Evolutionary conservation across 2,888 invertebrate genomes (phyloP).

Genomic region (Serripes groenlandicus): DNA sequence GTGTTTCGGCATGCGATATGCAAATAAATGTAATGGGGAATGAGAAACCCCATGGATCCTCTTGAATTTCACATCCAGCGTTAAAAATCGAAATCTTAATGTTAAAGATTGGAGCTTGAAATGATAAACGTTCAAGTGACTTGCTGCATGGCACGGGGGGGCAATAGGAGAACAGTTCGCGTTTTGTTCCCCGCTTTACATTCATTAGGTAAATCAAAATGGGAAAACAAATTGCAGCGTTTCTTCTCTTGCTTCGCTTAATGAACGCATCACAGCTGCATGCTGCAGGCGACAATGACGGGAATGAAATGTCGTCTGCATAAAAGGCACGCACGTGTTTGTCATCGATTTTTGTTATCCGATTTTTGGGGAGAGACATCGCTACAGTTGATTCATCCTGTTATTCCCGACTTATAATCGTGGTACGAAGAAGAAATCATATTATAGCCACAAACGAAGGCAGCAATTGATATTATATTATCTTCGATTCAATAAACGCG

Average conservation of each 20-base stretch:
- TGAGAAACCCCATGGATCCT: background rate
- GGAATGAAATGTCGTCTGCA: slow-evolving; percentile 19
- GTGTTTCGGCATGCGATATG: no score
- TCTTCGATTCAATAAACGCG: no score
- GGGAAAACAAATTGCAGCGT: no score
- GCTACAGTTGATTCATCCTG: slow-evolving; percentile 1
- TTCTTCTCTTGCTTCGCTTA: no score
- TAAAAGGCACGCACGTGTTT: slow-evolving; percentile 24
- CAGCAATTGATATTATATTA: no score
- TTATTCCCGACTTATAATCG: no score
- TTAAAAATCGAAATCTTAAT: slow-evolving; percentile 8
- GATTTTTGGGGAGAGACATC: background rate
- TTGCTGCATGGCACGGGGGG: slow-evolving; percentile 3
- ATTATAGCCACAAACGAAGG: no score
- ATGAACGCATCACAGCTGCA: no score
- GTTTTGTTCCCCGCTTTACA: no score
- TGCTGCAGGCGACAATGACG: slow-evolving; percentile 22
- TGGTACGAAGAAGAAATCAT: no score
- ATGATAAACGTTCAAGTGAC: slow-evolving; percentile 20
- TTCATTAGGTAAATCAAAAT: no score
- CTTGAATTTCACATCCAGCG: slow-evolving; percentile 14
- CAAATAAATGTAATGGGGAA: background rate
- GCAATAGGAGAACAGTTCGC: no score
- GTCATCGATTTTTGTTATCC: slow-evolving; percentile 7
- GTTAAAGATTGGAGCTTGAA: slow-evolving; percentile 9